Evolutionary conservation across 2,888 invertebrate species (phyloP).

Genomic region (Baccha elongata): DNA sequence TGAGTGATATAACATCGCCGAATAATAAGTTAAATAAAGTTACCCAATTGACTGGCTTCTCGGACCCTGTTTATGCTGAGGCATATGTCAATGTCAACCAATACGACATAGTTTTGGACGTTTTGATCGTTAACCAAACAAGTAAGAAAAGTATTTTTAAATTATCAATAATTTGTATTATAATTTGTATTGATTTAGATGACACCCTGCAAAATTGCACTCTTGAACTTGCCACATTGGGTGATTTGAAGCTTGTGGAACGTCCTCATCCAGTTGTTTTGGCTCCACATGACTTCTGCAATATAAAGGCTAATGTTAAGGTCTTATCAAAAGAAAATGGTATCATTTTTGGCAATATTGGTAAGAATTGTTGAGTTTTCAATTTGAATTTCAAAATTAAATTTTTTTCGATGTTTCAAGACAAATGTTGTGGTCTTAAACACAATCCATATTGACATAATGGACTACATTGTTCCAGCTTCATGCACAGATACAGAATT

Average conservation of each 20-base stretch:
- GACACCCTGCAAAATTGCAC: conserved; percentile 99
- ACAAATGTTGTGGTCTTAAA: conserved; percentile 97
- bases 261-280: conserved; percentile 97
- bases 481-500: conserved; percentile 97
- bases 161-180: not conserved
- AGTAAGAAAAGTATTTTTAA: conserved; percentile 83
- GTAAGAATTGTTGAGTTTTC: conserved; percentile 82
- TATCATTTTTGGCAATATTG: conserved; percentile 99
- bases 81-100: too few species aligned
- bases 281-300: conserved; percentile 98
- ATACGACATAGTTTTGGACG: conserved; percentile 97
- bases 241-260: conserved; percentile 98
- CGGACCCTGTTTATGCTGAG: too few species aligned
- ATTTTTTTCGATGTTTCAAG: conserved; percentile 76
- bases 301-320: conserved; percentile 99
- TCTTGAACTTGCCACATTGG: conserved; percentile 97
- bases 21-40: too few species aligned
- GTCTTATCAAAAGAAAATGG: conserved; percentile 99
- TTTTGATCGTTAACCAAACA: conserved; percentile 99
- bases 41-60: too few species aligned
- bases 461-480: conserved; percentile 99
- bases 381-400: not conserved
- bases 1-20: conserved; percentile 84
- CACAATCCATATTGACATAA: conserved; percentile 99
- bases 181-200: conserved; percentile 81